Evolutionary conservation across 2,888 invertebrate species (phyloP).

Genomic region (Hedychridium roseum): DNA sequence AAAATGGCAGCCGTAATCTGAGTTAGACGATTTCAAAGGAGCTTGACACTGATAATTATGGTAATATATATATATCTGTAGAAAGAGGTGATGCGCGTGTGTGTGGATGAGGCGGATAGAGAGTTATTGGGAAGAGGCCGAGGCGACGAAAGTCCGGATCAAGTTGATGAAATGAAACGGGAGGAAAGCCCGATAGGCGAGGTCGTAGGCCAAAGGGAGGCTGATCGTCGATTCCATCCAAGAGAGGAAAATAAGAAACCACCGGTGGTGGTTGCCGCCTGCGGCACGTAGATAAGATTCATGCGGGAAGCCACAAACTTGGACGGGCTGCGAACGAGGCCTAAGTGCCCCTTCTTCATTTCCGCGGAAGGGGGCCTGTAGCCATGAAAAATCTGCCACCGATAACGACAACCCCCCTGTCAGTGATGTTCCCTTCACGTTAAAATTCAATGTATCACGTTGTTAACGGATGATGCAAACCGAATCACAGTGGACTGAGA

Average conservation of each 20-base stretch:
- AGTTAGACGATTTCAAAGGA: no score
- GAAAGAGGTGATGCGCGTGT: slow-evolving; percentile 7
- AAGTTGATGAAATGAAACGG: slow-evolving; percentile 44
- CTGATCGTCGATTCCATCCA: slow-evolving; percentile 26
- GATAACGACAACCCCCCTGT: no score
- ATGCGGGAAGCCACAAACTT: slow-evolving; percentile 35
- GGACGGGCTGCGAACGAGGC: slow-evolving; percentile 34
- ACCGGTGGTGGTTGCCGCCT: slow-evolving; percentile 24
- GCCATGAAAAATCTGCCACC: no score
- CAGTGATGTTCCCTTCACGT: no score
- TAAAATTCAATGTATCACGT: no score
- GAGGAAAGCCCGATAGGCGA: slow-evolving; percentile 37
- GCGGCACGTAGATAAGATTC: slow-evolving; percentile 47
- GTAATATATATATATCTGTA: slow-evolving; percentile 14
- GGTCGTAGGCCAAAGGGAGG: slow-evolving; percentile 31
- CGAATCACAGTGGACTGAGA: no score
- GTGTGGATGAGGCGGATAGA: slow-evolving; percentile 3
- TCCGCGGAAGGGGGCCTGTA: neutral
- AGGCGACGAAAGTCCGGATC: slow-evolving; percentile 37
- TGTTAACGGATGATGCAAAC: no score
- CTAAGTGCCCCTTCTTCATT: slow-evolving; percentile 19
- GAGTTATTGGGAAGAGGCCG: slow-evolving; percentile 2
- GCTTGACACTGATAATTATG: no score
- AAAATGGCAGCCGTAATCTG: no score
- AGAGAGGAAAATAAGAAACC: slow-evolving; percentile 25